phyloP scores from a whole-genome alignment of 2,113 vertebrate species.

The Phrynosoma blainvillii region DNA sequence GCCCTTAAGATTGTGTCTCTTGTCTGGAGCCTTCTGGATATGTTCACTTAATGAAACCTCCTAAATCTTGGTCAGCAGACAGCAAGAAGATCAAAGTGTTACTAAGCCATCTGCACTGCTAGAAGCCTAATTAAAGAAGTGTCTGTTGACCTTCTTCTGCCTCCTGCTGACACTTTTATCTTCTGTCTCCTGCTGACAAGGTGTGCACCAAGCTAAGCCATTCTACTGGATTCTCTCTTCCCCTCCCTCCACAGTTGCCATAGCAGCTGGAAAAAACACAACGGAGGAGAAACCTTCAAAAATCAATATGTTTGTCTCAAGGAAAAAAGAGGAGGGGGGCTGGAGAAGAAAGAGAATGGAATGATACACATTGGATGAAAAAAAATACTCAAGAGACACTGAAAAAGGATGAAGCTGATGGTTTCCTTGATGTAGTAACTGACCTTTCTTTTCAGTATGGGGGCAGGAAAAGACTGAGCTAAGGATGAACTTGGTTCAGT shows the following conservation, averaged over 20 bases:
- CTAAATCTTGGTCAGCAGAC: conserved; percentile 41
- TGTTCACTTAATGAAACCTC: neutral
- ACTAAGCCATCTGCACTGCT: conserved; percentile 18
- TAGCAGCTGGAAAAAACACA: conserved; percentile 62
- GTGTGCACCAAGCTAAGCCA: conserved; percentile 40
- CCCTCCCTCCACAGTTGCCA: conserved; percentile 54
- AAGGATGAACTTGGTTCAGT: no score
- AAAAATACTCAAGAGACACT: no score
- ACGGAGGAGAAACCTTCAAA: conserved; percentile 32
- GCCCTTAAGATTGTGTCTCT: conserved; percentile 28
- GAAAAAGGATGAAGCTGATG: no score
- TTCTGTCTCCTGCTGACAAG: conserved; percentile 39
- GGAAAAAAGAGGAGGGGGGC: neutral
- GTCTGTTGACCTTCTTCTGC: conserved; percentile 51
- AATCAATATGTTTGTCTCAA: conserved; percentile 22
- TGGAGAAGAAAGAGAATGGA: neutral
- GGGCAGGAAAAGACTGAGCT: no score
- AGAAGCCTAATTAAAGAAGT: conserved; percentile 39
- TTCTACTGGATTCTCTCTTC: conserved; percentile 51
- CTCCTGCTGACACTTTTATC: conserved; percentile 41
- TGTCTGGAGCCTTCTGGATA: conserved; percentile 19
- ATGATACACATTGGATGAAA: no score
- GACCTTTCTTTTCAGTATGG: no score
- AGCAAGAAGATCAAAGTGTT: conserved; percentile 30
- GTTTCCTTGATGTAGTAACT: no score